Base-by-base conservation (phyloP, 2,888 invertebrate genomes). In the Mechanitis messenoides region DNA sequence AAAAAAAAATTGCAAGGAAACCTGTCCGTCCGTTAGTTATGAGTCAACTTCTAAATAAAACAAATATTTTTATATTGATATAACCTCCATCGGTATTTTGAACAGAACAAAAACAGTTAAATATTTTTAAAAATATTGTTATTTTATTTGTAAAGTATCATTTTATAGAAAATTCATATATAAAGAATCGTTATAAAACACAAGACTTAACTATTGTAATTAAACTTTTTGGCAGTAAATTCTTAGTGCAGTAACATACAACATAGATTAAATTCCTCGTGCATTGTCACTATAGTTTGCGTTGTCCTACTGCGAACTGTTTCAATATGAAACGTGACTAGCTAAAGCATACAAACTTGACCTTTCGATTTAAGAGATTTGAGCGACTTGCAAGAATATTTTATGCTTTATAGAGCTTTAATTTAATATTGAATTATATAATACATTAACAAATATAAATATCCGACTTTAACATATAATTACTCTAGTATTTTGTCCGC, bases 321-420 rank as follows among this genome's bases (percentile, higher is more conserved):
- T 72, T 68, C 69, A 72, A 73, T 73, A 71, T 67, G 66, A 70
- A 71, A 73, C 73, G 73, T 73, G 73, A 73, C 73, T 66, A 47
- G 62, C 57, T 63, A 62, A 68, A 63, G 59, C 58, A 64, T 61
- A 60, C 45, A 31, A 42, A 53, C 11, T 65, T 63, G 42, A 31
- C 58, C 65, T 47, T 67, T 63, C 65, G 65, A 58, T 53, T 31
- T 31, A 28, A 6, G 7, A 31, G 31, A 31, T 50, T 31, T 50
- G 1, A 28, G 47, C 47, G 28, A 20, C 20, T 20, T 20, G 28
- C 28, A 47, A 47, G n/a, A 28, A 47, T 47, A 47, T 20, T 20
- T 20, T 20, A 20, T 20, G 20, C 20, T 20, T 20, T 1, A 20
- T 20, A 20, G 20, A 20, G 20, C 20, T 20, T 20, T 20, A 20